A percentile compares a stretch with the other conserved stretches of the same genome.
Conservation (phyloP, 2,797 vertebrate genomes). For the Odontamblyopus rebecca region DNA sequence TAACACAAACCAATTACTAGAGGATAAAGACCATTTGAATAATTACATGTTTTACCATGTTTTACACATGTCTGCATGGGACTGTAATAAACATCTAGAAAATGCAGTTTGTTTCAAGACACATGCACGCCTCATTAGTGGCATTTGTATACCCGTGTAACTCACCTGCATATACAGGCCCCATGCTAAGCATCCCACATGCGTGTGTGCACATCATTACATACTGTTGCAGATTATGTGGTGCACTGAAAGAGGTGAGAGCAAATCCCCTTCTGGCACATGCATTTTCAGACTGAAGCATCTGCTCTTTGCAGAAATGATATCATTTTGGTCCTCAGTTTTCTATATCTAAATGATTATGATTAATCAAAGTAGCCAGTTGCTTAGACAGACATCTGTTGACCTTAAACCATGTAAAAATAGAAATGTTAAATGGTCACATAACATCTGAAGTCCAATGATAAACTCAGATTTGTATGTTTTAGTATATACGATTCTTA, state of each 20-base stretch:
- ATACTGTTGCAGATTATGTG: constrained; percentile 46
- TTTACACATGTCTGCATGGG: not conserved
- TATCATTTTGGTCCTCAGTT: not conserved
- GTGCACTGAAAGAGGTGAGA: constrained; percentile 27
- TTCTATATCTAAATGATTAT: not conserved
- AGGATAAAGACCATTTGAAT: not conserved
- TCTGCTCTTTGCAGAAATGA: constrained; percentile 21
- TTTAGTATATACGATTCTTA: not conserved
- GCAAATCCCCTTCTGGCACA: constrained; percentile 45
- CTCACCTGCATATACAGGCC: not conserved
- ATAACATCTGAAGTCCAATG: not conserved
- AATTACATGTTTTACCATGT: not conserved
- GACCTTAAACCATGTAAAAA: not conserved
- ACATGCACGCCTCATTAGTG: constrained; percentile 5
- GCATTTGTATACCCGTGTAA: not conserved
- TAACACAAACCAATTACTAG: constrained; percentile 13
- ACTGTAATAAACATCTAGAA: not conserved
- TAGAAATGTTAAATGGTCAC: too few relatives aligned
- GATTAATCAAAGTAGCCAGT: constrained; percentile 5
- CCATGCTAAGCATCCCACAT: not conserved
- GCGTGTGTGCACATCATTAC: constrained; percentile 5
- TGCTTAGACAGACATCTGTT: constrained; percentile 9
- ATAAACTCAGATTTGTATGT: not conserved
- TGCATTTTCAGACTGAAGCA: constrained; percentile 21
- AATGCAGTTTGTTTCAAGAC: not conserved